These are phyloP conservation scores for Drosophila ambigua DNA, from an alignment of 1,140 invertebrate genomes.

Conservation along the genomic window DNA sequence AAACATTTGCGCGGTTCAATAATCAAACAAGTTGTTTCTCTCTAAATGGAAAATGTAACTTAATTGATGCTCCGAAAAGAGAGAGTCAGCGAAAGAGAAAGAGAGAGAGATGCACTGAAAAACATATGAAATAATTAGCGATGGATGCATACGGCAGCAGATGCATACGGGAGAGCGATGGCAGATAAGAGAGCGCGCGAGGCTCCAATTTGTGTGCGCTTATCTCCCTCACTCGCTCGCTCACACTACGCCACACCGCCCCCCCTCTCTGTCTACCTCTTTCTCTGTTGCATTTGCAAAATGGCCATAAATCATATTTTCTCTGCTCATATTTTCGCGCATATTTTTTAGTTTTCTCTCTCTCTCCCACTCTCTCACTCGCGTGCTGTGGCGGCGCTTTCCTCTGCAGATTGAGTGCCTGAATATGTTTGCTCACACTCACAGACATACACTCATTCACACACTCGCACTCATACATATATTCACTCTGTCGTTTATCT, in stretches of 20 bases:
- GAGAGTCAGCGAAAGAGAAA: conserved; percentile 1
- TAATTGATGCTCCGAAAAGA: conserved; percentile 29
- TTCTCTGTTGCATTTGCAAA: conserved; percentile 36
- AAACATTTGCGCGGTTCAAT: conserved; percentile 53
- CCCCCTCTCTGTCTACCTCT: conserved; percentile 17
- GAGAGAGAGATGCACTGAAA: conserved; percentile 26
- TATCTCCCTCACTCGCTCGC: conserved; percentile 1
- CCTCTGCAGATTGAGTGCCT: conserved; percentile 49
- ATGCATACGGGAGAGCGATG: conserved; percentile 43
- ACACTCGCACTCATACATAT: background rate
- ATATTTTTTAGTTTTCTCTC: conserved; percentile 75
- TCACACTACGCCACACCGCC: background rate
- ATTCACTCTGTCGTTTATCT: background rate
- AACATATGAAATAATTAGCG: conserved; percentile 80
- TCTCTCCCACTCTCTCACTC: conserved; percentile 8
- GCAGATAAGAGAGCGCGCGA: conserved; percentile 38
- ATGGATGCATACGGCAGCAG: conserved; percentile 15
- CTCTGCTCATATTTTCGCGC: conserved; percentile 66
- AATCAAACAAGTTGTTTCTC: conserved; percentile 76
- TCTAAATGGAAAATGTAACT: conserved; percentile 50
- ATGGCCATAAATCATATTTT: conserved; percentile 77
- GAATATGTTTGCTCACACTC: conserved; percentile 47
- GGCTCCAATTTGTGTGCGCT: conserved; percentile 35
- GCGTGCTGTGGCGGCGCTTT: conserved; percentile 5
- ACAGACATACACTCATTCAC: background rate